A percentile compares a stretch with the other conserved stretches of the same genome.
Conservation (phyloP, 2,113 vertebrate species). For the Cephalophus harveyi region DNA sequence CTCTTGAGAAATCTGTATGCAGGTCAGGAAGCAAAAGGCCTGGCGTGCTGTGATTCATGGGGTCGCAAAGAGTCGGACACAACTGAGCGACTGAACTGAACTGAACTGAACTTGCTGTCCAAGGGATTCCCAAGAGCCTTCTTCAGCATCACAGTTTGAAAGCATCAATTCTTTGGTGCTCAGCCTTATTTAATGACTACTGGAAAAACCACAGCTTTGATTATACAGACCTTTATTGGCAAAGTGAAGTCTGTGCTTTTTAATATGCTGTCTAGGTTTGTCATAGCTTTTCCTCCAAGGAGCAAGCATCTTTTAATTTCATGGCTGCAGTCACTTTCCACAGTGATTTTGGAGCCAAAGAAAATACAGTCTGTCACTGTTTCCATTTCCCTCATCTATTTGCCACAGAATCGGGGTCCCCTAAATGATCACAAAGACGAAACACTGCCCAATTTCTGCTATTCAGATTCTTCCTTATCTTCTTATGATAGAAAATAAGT, state of each 20-base stretch:
- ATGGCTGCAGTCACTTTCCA: neutral
- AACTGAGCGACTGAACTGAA: too few species aligned
- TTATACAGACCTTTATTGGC: neutral
- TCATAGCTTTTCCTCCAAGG: neutral
- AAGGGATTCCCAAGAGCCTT: neutral
- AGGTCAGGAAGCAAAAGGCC: too few species aligned
- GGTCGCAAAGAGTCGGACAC: too few species aligned
- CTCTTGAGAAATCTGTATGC: too few species aligned
- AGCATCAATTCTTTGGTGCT: neutral
- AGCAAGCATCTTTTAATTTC: neutral
- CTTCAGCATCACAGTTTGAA: neutral
- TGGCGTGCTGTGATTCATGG: too few species aligned
- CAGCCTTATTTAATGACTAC: neutral
- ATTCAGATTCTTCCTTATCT: neutral
- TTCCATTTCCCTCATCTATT: neutral
- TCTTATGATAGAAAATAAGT: neutral
- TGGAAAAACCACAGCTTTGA: neutral
- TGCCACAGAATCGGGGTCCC: neutral
- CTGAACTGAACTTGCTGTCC: too few species aligned
- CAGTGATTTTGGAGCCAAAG: neutral
- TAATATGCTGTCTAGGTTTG: neutral
- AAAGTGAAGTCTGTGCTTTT: neutral
- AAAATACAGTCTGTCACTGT: neutral
- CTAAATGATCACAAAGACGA: neutral
- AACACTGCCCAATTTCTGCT: neutral